Conservation (phyloP, 2,113 vertebrate genomes). For the Hipposideros armiger region DNA sequence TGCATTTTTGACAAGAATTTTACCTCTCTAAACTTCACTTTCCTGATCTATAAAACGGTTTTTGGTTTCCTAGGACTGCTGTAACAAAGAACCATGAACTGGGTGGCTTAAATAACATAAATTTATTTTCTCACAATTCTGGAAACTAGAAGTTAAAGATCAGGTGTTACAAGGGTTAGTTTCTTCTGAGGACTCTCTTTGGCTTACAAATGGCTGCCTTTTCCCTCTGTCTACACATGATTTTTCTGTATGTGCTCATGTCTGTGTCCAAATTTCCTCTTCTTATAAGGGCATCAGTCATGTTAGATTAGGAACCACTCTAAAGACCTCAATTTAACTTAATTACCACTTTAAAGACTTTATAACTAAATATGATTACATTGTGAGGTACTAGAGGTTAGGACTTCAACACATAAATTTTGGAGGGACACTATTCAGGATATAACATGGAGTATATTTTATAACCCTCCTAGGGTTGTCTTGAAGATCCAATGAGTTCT, state of each 20-base stretch:
- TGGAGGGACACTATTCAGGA: background rate
- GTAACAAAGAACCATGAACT: background rate
- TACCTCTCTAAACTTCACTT: background rate
- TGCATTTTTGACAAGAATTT: background rate
- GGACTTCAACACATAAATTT: background rate
- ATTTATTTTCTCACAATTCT: background rate
- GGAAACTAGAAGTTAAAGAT: background rate
- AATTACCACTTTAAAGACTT: slow-evolving; percentile 8
- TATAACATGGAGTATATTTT: background rate
- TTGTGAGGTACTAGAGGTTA: background rate
- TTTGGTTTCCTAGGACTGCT: background rate
- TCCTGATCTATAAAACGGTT: background rate
- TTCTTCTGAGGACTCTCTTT: background rate
- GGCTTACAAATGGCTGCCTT: background rate
- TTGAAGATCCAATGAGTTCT: background rate
- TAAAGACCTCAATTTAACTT: background rate
- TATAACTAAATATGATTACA: background rate
- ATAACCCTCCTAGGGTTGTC: background rate
- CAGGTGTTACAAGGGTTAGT: background rate
- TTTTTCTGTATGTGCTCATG: background rate
- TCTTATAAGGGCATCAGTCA: background rate
- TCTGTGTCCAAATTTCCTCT: background rate
- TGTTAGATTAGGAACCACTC: slow-evolving; percentile 1
- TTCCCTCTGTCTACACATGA: background rate
- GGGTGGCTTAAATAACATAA: background rate